These are phyloP conservation scores for Sternarchorhynchus goeldii DNA, from an alignment of 2,797 vertebrate genomes.

Conservation along the genomic window DNA sequence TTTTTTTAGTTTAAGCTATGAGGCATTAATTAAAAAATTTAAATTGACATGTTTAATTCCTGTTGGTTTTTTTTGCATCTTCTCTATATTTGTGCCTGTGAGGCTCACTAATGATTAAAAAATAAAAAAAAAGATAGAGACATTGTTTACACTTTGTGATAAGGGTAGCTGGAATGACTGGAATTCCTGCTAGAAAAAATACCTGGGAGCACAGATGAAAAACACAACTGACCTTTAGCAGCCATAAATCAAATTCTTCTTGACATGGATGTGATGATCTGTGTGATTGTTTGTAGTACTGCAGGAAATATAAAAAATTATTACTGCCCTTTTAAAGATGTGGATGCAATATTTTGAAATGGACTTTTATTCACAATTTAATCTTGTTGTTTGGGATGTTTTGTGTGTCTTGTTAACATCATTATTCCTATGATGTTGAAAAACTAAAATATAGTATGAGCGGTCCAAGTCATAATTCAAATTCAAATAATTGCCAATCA, in stretches of 20 bases:
- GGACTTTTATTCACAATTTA: no score
- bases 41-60: constrained; percentile 39
- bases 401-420: no score
- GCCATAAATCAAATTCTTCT: constrained; percentile 1
- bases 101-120: constrained; percentile 48
- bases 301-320: constrained; percentile 3
- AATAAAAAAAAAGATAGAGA: constrained; percentile 29
- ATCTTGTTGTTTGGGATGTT: not conserved
- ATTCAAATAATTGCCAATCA: no score
- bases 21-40: constrained; percentile 33
- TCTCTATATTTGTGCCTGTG: constrained; percentile 5
- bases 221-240: constrained; percentile 31
- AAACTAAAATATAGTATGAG: no score
- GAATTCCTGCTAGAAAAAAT: constrained; percentile 36
- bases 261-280: constrained; percentile 5
- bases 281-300: not conserved
- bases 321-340: not conserved
- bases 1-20: constrained; percentile 9
- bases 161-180: constrained; percentile 36
- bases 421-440: no score
- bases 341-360: not conserved
- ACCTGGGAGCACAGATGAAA: not conserved
- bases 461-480: no score
- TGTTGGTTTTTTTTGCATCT: not conserved
- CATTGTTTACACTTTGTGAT: constrained; percentile 45